Base-by-base conservation (phyloP, 2,888 invertebrate genomes). In the Lathronympha strigana region DNA sequence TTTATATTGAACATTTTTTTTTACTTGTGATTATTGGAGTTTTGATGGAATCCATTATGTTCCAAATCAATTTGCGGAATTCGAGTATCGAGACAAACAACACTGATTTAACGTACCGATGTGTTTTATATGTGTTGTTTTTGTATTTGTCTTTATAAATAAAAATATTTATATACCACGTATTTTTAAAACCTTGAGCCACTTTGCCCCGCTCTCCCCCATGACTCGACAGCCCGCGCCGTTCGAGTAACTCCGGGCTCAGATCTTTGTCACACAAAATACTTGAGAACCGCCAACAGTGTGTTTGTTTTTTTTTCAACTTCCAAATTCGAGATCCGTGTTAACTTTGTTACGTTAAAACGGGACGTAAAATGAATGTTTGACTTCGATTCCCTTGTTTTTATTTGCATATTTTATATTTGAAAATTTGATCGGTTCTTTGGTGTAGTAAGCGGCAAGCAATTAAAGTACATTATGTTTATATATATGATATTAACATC, bases 261-360 rank as follows among this genome's bases (percentile, higher is more conserved):
- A 82, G 81, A 86, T 86, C 84, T 84, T 82, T 84, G 82, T 81
- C 82, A 82, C 80, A 79, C 80, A 77, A 66, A 86, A 86, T 83
- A 83, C 84, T 83, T 75, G 71, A 73, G 74, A 79, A 79, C 77
- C 76, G 76, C 77, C 76, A 73, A 79, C 77, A 53, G 21, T 23
- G 76, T 77, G 69, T 71, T 77, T 72, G 69, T 72, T 70, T 79
- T 83, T 45, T 83, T 83, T 82, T 82, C 79, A 81, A 87, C 83
- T 84, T 83, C 77, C 72, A 75, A 78, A 82, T 80, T 80, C 67
- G 67, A 54, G 67, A 61, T 36, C 69, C 68, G 64, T 72, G 74
- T 76, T 77, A 80, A 79, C 76, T 78, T 73, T 71, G 76, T 78
- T 73, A 76, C 75, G 72, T 72, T 73, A 53, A 47, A 53, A 58